These are phyloP conservation scores for Oreortyx pictus DNA, from an alignment of 2,797 vertebrate species.

Conservation along the genomic window DNA sequence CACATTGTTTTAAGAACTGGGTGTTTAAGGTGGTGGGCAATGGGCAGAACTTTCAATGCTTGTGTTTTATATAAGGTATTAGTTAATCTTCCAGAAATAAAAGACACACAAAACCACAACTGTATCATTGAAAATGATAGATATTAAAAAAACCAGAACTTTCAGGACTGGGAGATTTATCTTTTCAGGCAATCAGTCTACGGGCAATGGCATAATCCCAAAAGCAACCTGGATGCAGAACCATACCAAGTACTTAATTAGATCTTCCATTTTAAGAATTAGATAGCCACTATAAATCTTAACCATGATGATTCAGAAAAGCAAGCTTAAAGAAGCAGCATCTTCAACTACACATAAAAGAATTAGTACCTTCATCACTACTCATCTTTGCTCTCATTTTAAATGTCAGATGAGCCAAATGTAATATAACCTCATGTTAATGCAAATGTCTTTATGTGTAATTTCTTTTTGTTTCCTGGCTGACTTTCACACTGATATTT, in stretches of 20 bases:
- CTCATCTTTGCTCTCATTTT: not conserved
- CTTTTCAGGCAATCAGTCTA: not conserved
- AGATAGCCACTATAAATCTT: not conserved
- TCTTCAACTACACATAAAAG: not conserved
- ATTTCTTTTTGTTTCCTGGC: not conserved
- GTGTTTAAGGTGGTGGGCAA: too few relatives aligned
- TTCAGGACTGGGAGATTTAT: not conserved
- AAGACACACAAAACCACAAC: not conserved
- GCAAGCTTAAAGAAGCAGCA: not conserved
- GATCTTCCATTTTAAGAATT: not conserved
- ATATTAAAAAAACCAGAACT: not conserved
- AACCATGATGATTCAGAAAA: not conserved
- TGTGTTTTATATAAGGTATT: not conserved
- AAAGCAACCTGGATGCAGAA: fast-evolving
- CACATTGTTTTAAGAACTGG: not conserved
- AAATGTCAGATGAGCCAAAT: not conserved
- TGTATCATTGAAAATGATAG: not conserved
- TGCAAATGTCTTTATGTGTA: not conserved
- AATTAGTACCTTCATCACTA: not conserved
- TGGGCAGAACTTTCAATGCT: not conserved
- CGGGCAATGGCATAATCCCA: not conserved
- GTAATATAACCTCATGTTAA: not conserved
- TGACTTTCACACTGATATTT: not conserved
- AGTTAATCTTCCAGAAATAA: not conserved
- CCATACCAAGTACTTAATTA: not conserved